Conservation (phyloP, 2,888 invertebrate species). For the Esperia sulphurella region DNA sequence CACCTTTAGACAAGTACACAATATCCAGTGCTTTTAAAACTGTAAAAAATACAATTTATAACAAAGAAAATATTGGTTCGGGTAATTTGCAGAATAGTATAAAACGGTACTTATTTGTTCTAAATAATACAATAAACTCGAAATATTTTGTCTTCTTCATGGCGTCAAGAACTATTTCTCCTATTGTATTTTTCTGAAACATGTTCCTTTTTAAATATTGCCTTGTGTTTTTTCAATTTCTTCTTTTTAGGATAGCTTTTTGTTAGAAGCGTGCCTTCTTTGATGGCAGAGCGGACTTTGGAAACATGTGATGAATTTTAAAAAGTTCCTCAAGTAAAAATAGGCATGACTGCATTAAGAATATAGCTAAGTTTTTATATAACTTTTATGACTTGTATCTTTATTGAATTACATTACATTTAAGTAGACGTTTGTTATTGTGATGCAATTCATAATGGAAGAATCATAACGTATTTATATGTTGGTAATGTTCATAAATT, state of each 20-base stretch:
- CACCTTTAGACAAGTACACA: too few species aligned
- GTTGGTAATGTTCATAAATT: too few species aligned
- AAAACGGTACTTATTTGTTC: constrained; percentile 1
- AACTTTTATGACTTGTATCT: constrained; percentile 47
- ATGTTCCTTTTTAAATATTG: constrained; percentile 61
- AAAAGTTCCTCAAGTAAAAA: constrained; percentile 54
- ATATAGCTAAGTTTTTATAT: constrained; percentile 59
- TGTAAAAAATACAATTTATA: background rate
- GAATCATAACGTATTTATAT: too few species aligned
- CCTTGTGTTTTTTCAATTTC: constrained; percentile 43
- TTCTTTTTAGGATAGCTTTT: constrained; percentile 45
- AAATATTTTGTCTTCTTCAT: constrained; percentile 28
- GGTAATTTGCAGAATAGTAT: background rate
- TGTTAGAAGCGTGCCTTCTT: constrained; percentile 59
- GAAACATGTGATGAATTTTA: constrained; percentile 71
- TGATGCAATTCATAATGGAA: too few species aligned
- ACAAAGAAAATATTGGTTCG: background rate
- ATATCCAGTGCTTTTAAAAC: too few species aligned
- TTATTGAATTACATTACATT: constrained; percentile 35
- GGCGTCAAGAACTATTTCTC: constrained; percentile 63
- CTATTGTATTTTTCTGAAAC: constrained; percentile 59
- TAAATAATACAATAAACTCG: constrained; percentile 1
- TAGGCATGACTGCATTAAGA: constrained; percentile 56
- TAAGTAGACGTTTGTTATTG: too few species aligned
- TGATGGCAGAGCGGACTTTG: constrained; percentile 44